Conservation (phyloP, 2,113 vertebrate genomes). For the Alces alces region DNA sequence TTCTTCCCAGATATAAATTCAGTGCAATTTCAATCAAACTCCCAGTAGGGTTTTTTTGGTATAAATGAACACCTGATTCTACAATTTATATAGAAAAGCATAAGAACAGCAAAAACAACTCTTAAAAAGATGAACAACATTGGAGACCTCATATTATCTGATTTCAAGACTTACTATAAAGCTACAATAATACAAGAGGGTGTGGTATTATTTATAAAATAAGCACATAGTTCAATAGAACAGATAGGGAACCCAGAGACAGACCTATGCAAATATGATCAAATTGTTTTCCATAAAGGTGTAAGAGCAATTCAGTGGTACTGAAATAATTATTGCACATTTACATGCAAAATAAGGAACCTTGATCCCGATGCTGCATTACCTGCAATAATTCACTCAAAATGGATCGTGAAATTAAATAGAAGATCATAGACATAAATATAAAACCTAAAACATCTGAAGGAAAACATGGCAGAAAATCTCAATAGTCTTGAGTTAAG, state of each 20-base stretch:
- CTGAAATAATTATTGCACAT: not conserved
- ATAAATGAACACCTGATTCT: not conserved
- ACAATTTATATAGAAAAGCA: not conserved
- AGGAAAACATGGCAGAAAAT: not conserved
- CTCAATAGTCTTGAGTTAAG: not conserved
- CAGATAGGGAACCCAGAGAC: not conserved
- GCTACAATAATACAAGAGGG: not conserved
- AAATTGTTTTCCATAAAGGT: not conserved
- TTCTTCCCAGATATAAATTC: not conserved
- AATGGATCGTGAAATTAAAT: not conserved
- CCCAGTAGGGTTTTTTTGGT: not conserved
- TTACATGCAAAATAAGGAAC: not conserved
- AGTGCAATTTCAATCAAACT: not conserved
- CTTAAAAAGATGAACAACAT: not conserved
- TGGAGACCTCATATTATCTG: not conserved
- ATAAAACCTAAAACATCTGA: not conserved
- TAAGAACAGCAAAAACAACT: not conserved
- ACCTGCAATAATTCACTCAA: not conserved
- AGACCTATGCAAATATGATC: not conserved
- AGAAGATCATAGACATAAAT: not conserved
- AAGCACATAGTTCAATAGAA: not conserved
- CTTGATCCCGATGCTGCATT: not conserved
- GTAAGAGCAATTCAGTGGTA: not conserved
- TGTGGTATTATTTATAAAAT: not conserved
- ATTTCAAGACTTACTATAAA: not conserved